Conservation (phyloP, 2,113 vertebrate genomes). For the Pungitius pungitius region DNA sequence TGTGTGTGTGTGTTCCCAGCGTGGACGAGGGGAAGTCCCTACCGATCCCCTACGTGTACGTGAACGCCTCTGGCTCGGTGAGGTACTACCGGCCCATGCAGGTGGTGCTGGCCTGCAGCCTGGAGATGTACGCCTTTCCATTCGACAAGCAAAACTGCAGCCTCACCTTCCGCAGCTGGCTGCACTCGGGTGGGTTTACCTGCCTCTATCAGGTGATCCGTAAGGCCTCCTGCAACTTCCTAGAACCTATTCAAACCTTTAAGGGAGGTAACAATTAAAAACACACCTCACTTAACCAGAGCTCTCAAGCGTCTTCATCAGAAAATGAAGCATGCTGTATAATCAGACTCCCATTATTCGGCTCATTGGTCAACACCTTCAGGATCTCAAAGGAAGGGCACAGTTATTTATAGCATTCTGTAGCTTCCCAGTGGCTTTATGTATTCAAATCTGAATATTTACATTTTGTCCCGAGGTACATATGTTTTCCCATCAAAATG, state of each 20-base stretch:
- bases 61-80: slow-evolving; percentile 85
- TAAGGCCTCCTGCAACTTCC: background rate
- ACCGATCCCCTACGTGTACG: slow-evolving; percentile 84
- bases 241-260: background rate
- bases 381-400: background rate
- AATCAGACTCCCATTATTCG: background rate
- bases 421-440: background rate
- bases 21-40: slow-evolving; percentile 82
- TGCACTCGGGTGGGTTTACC: slow-evolving; percentile 81
- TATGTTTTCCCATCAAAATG: too few species aligned
- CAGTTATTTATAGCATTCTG: background rate
- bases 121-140: slow-evolving; percentile 85
- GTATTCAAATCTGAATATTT: background rate
- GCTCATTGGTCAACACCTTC: background rate
- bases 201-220: background rate
- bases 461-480: too few species aligned
- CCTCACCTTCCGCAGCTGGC: slow-evolving; percentile 84
- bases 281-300: background rate
- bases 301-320: background rate
- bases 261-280: too few species aligned
- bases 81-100: slow-evolving; percentile 86
- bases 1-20: slow-evolving; percentile 60
- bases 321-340: background rate
- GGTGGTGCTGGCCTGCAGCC: slow-evolving; percentile 83
- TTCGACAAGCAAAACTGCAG: slow-evolving; percentile 87